Conservation (phyloP, 1,140 invertebrate species). For the Palaemon carinicauda region DNA sequence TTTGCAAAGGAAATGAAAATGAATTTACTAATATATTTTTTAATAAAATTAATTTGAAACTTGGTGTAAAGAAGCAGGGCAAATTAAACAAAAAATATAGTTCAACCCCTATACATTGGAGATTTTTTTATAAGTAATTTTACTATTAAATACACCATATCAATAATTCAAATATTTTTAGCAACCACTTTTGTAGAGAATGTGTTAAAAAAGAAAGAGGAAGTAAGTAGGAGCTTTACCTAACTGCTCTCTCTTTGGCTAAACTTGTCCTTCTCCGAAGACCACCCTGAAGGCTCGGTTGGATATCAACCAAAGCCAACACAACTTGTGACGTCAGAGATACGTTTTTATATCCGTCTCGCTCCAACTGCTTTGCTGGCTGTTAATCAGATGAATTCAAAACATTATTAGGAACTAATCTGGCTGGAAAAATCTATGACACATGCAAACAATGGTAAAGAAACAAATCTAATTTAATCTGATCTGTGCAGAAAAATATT, state of each 20-base stretch:
- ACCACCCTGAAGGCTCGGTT: slow-evolving; percentile 62
- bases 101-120: no score
- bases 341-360: slow-evolving; percentile 62
- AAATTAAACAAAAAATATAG: no score
- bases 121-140: no score
- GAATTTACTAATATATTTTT: no score
- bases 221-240: background rate
- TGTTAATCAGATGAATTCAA: background rate
- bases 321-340: slow-evolving; percentile 68
- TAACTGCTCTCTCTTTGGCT: slow-evolving; percentile 35
- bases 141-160: background rate
- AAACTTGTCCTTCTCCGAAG: slow-evolving; percentile 56
- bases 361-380: slow-evolving; percentile 6
- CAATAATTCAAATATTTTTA: background rate
- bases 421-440: no score
- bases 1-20: no score
- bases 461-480: no score
- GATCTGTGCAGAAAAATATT: no score
- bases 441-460: no score
- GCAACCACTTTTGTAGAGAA: background rate
- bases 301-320: slow-evolving; percentile 64
- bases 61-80: no score
- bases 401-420: no score
- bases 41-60: no score
- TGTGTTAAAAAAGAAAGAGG: background rate